A percentile compares a stretch with the other conserved stretches of the same genome.
Conservation (phyloP, 2,888 invertebrate species). For the Archaeoteleia sp. region DNA sequence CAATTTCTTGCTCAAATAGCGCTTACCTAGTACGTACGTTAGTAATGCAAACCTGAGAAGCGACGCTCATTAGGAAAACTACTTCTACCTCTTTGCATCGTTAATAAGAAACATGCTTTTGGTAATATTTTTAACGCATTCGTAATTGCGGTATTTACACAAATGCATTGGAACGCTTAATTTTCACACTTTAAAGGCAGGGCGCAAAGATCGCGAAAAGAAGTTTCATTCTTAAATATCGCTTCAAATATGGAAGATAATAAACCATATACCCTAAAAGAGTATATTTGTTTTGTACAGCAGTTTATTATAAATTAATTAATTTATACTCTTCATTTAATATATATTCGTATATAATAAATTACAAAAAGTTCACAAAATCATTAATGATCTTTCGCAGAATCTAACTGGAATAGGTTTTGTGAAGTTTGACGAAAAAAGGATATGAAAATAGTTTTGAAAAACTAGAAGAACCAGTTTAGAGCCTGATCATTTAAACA, state of each 20-base stretch:
- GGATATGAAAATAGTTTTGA: conserved; percentile 14
- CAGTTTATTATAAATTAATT: too few relatives aligned
- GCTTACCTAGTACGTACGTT: conserved; percentile 10
- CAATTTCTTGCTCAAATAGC: conserved; percentile 36
- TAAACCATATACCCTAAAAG: too few relatives aligned
- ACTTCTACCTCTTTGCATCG: conserved; percentile 34
- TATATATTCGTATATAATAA: too few relatives aligned
- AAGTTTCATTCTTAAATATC: too few relatives aligned
- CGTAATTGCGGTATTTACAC: neutral
- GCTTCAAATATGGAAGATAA: too few relatives aligned
- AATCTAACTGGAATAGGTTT: conserved; percentile 4
- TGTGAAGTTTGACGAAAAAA: conserved; percentile 13
- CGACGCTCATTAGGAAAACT: conserved; percentile 31
- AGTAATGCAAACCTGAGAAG: conserved; percentile 3
- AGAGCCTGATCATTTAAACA: conserved; percentile 6
- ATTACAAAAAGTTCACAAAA: too few relatives aligned
- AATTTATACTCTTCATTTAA: too few relatives aligned
- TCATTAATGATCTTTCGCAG: too few relatives aligned
- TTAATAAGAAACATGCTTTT: conserved; percentile 26
- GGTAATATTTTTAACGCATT: conserved; percentile 1
- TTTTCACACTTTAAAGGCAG: too few relatives aligned
- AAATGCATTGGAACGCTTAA: neutral
- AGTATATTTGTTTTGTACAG: too few relatives aligned
- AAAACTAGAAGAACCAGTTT: conserved; percentile 16
- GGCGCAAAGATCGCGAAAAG: too few relatives aligned